phyloP scores from a whole-genome alignment of 1,140 invertebrate species.

The Saccostrea cuccullata region DNA sequence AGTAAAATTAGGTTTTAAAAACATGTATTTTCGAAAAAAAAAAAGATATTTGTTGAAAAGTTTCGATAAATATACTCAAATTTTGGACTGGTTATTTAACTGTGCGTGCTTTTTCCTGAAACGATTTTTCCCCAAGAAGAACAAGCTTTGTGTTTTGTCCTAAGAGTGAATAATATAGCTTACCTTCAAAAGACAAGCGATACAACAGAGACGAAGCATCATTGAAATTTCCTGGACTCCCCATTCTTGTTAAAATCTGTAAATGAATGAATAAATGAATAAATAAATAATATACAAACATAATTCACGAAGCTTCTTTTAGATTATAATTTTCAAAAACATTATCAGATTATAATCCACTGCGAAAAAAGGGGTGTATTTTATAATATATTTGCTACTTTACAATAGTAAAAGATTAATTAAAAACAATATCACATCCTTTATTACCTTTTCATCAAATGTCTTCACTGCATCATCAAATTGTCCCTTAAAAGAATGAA shows the following conservation, averaged over 20 bases:
- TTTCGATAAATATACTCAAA: neutral
- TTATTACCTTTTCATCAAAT: constrained; percentile 34
- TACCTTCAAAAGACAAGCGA: constrained; percentile 14
- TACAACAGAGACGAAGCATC: constrained; percentile 29
- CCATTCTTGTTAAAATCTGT: neutral
- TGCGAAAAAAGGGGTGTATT: too few relatives aligned
- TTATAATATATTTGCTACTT: too few relatives aligned
- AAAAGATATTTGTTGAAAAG: neutral
- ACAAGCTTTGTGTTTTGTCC: too few relatives aligned
- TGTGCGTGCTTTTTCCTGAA: too few relatives aligned
- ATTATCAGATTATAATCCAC: too few relatives aligned
- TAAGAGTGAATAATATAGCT: too few relatives aligned
- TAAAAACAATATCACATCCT: neutral
- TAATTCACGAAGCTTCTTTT: too few relatives aligned
- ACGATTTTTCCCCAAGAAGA: too few relatives aligned
- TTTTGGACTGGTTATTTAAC: neutral
- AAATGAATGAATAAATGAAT: too few relatives aligned
- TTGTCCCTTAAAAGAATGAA: constrained; percentile 23
- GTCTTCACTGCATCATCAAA: neutral
- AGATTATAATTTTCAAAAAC: too few relatives aligned
- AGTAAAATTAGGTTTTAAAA: neutral
- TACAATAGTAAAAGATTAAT: too few relatives aligned
- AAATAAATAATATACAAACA: too few relatives aligned
- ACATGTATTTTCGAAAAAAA: neutral
- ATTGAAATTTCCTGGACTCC: neutral